Evolutionary conservation across 2,888 invertebrate genomes (phyloP), one percentile per base, ranked within the genome.

Genomic region (Drosophila monieri): DNA sequence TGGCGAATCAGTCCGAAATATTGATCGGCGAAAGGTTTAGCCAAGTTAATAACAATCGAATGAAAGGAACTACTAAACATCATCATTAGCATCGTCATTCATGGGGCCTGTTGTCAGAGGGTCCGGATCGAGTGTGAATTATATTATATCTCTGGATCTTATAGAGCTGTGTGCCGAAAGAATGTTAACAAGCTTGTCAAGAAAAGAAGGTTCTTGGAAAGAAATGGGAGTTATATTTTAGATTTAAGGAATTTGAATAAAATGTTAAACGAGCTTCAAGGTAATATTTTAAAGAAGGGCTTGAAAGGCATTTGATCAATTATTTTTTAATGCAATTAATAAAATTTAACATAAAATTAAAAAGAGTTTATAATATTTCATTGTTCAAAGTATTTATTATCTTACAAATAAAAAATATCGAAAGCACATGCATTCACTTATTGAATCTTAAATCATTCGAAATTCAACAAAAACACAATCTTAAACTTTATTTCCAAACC

Each of bases 21-120:
- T 73, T 79, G 60, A 64, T 78, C 66, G 18, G 39, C 59, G 49
- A 70, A 57, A 64, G 61, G 62, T 64, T 74, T 64, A 52, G 78
- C 66, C 58, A 56, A 27, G 6, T 12, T 57, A 57, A 83, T 83
- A 62, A 78, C 53, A 70, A 67, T 64, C 60, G 60, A 52, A 68
- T 59, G 39, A 61, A 52, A 70, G 48, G 61, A 69, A 53, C 47
- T 41, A 48, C 52, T 53, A 73, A 78, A 55, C 57, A 43, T 35
- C 46, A 52, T 73, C 52, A 55, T 14, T 46, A 39, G 41, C 55
- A 58, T 53, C 51, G 25, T 3, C 25, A 9, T 14, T n/a, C 23
- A 21, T 2, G 15, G 21, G 12, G 25, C 35, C 48, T 35, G 41
- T 61, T 41, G 18, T 60, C 59, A 8, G 27, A 27, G 27, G 9